Conservation (phyloP, 1,140 invertebrate species). For the Stenopsyche tienmushanensis region DNA sequence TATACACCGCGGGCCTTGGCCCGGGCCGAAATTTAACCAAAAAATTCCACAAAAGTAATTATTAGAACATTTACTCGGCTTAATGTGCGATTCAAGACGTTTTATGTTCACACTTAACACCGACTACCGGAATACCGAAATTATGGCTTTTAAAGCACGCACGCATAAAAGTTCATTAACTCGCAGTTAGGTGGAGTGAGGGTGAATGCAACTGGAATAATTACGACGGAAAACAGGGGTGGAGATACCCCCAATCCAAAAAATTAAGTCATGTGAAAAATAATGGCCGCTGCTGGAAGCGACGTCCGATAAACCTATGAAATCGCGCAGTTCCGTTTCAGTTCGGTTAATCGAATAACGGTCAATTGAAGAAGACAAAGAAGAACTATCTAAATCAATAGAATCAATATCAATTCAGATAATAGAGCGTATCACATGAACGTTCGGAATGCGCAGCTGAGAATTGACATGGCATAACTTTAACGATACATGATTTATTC, state of each 20-base stretch:
- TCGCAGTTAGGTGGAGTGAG: background rate
- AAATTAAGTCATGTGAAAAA: background rate
- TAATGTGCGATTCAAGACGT: conserved; percentile 10
- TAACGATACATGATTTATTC: too few species aligned
- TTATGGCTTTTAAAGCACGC: conserved; percentile 11
- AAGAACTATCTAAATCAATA: too few species aligned
- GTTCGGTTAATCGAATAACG: too few species aligned
- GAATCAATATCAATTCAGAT: too few species aligned
- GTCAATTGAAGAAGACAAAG: too few species aligned
- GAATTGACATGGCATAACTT: too few species aligned
- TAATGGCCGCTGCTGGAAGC: background rate
- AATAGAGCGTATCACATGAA: too few species aligned
- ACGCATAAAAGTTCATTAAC: conserved; percentile 9
- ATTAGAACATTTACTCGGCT: conserved; percentile 10
- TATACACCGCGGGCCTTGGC: background rate
- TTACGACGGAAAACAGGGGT: background rate
- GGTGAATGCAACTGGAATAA: background rate
- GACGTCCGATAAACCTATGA: background rate
- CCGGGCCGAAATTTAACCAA: too few species aligned
- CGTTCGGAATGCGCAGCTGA: too few species aligned
- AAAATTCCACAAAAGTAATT: conserved; percentile 7
- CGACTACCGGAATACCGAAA: background rate
- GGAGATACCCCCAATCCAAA: background rate
- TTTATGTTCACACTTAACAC: background rate
- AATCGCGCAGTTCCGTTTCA: background rate